Percentiles rank a stretch among this genome's conserved stretches.
phyloP scores from a whole-genome alignment of 2,888 invertebrate species.

The Candidula unifasciata region DNA sequence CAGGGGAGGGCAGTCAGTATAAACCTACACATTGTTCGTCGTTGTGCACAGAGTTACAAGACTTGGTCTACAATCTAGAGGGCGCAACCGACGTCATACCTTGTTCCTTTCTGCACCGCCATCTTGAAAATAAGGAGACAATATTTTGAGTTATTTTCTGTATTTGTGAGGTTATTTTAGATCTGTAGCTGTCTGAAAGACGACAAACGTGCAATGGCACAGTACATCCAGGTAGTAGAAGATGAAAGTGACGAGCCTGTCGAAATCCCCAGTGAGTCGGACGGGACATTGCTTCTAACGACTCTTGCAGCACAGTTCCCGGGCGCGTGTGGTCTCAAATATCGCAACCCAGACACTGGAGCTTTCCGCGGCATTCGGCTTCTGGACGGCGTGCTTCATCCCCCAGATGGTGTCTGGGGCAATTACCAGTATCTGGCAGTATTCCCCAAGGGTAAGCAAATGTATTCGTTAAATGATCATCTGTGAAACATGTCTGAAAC shows the following conservation, averaged over 20 bases:
- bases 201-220: constrained; percentile 64
- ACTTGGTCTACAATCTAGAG: neutral
- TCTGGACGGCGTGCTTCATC: constrained; percentile 92
- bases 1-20: too few species aligned
- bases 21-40: too few species aligned
- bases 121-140: constrained; percentile 14
- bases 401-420: constrained; percentile 95
- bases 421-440: constrained; percentile 83
- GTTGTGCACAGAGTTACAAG: neutral
- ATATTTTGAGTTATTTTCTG: neutral
- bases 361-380: constrained; percentile 82
- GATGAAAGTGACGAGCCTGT: constrained; percentile 95
- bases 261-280: constrained; percentile 95
- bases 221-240: constrained; percentile 93
- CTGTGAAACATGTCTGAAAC: too few species aligned
- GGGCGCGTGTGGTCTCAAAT: constrained; percentile 97
- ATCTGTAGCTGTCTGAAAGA: neutral
- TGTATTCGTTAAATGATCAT: too few species aligned
- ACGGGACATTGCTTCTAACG: constrained; percentile 92
- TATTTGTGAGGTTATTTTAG: neutral
- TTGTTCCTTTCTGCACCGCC: constrained; percentile 28
- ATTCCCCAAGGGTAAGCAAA: constrained; percentile 80
- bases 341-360: constrained; percentile 88
- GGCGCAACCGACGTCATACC: constrained; percentile 23
- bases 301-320: constrained; percentile 98